phyloP scores from a whole-genome alignment of 1,140 invertebrate species.

The Piezodorus guildinii region DNA sequence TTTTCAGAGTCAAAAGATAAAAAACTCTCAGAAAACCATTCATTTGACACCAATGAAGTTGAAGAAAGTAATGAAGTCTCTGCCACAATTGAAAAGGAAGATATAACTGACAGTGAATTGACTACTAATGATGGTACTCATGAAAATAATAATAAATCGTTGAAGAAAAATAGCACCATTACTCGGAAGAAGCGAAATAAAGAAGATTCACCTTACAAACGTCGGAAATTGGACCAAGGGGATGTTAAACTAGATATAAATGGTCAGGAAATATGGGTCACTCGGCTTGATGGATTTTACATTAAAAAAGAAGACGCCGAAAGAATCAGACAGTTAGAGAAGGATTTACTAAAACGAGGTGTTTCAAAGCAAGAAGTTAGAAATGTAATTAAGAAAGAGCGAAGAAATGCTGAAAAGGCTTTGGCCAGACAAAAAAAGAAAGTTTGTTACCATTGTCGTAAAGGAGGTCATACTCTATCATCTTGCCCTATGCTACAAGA shows the following conservation, averaged over 20 bases:
- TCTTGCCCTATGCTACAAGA: conserved; percentile 57
- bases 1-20: neutral
- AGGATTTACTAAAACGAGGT: conserved; percentile 53
- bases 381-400: conserved; percentile 51
- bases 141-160: conserved; percentile 12
- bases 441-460: conserved; percentile 70
- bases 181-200: conserved; percentile 12
- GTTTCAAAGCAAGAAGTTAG: conserved; percentile 54
- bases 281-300: conserved; percentile 54
- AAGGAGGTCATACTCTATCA: conserved; percentile 61
- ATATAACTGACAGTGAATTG: neutral
- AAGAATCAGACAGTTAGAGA: conserved; percentile 45
- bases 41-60: too few species aligned
- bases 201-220: conserved; percentile 23
- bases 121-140: neutral
- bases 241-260: conserved; percentile 35
- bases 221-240: conserved; percentile 29
- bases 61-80: too few species aligned
- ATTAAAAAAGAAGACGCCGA: conserved; percentile 58
- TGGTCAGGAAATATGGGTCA: conserved; percentile 48
- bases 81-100: too few species aligned
- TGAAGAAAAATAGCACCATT: conserved; percentile 24
- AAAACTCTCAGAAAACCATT: neutral
- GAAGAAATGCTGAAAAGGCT: conserved; percentile 58
- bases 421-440: conserved; percentile 50